Conservation (phyloP, 2,797 vertebrate species). For the Malacoraja senta region DNA sequence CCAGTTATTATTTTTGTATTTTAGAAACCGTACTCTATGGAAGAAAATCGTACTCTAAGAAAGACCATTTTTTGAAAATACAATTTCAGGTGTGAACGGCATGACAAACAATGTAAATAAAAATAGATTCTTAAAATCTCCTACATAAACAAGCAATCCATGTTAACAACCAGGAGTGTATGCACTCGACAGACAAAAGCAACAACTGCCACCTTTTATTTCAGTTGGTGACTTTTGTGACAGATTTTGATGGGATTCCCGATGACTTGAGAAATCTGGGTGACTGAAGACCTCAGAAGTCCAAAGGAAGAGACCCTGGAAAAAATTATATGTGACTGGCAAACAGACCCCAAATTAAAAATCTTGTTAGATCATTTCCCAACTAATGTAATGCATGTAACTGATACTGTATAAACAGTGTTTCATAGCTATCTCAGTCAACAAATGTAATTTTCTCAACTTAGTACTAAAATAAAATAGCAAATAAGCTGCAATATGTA, state of each 20-base stretch:
- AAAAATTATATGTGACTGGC: slow-evolving; percentile 9
- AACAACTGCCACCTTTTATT: neutral
- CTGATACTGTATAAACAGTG: neutral
- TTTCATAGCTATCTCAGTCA: neutral
- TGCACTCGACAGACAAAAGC: neutral
- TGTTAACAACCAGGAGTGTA: neutral
- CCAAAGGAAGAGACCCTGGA: neutral
- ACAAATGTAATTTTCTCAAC: slow-evolving; percentile 15
- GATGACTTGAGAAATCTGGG: neutral
- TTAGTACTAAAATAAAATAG: neutral
- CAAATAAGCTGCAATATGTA: neutral
- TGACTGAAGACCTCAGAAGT: neutral
- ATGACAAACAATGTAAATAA: neutral
- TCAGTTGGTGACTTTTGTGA: neutral
- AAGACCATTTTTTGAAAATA: neutral
- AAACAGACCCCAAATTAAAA: slow-evolving; percentile 14
- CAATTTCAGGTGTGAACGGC: neutral
- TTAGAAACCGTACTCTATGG: neutral
- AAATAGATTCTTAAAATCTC: neutral
- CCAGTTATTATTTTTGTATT: neutral
- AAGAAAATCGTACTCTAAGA: neutral
- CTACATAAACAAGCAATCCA: neutral
- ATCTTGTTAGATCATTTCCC: slow-evolving; percentile 24
- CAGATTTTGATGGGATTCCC: neutral
- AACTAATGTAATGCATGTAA: slow-evolving; percentile 28